phyloP scores from a whole-genome alignment of 2,888 invertebrate genomes.

The Lycaena phlaeas region DNA sequence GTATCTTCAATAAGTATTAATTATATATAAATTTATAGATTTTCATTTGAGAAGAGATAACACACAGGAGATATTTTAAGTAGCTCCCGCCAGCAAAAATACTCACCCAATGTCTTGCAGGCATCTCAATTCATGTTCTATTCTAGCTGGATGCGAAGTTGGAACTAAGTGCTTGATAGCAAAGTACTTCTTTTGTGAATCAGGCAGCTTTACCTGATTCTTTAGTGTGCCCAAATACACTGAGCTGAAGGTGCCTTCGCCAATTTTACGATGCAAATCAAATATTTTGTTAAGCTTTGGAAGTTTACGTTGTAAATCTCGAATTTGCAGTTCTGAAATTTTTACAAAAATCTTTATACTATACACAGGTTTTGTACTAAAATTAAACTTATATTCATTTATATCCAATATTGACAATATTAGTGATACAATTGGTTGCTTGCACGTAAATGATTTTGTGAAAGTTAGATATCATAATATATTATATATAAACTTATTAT shows the following conservation, averaged over 20 bases:
- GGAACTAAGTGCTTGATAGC: slow-evolving; percentile 92
- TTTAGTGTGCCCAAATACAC: slow-evolving; percentile 84
- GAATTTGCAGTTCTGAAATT: slow-evolving; percentile 48
- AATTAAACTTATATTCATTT: no score
- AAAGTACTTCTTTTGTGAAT: slow-evolving; percentile 72
- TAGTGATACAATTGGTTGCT: no score
- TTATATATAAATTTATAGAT: no score
- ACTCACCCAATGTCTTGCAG: slow-evolving; percentile 83
- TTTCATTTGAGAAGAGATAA: no score
- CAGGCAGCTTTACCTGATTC: slow-evolving; percentile 43
- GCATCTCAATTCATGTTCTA: slow-evolving; percentile 86
- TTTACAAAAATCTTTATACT: background rate
- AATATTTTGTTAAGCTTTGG: slow-evolving; percentile 77
- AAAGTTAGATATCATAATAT: no score
- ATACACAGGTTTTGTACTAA: background rate
- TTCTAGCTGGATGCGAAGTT: slow-evolving; percentile 86
- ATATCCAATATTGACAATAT: background rate
- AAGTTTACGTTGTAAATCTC: slow-evolving; percentile 57
- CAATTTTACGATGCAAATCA: slow-evolving; percentile 79
- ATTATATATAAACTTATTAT: background rate
- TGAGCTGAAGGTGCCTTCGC: slow-evolving; percentile 90
- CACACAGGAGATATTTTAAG: no score
- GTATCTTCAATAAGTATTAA: no score
- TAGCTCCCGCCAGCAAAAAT: no score
- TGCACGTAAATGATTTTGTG: no score